Conservation (phyloP, 92 coral and sea anemone genomes). For the Muricea muricata region DNA sequence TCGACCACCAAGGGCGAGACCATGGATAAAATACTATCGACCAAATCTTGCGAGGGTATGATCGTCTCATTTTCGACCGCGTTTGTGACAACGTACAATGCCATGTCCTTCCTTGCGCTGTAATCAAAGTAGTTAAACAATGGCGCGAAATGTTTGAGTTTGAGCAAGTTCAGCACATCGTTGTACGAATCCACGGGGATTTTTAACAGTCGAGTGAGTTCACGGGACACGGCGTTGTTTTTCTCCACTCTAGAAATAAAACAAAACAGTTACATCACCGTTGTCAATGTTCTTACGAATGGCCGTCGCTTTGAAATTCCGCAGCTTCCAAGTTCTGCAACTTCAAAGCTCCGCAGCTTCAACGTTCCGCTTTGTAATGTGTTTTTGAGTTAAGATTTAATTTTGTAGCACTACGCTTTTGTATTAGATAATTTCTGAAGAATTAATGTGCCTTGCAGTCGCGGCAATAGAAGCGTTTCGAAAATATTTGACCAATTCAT, state of each 20-base stretch:
- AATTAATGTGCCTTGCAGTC: too few relatives aligned
- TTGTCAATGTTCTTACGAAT: too few relatives aligned
- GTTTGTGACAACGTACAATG: conserved; percentile 81
- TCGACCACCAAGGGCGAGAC: conserved; percentile 90
- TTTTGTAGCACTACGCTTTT: too few relatives aligned
- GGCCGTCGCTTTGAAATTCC: too few relatives aligned
- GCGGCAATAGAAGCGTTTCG: too few relatives aligned
- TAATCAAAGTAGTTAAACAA: conserved; percentile 90
- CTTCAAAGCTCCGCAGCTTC: too few relatives aligned
- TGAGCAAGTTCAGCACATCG: conserved; percentile 80
- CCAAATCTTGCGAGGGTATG: conserved; percentile 95
- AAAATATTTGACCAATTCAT: too few relatives aligned
- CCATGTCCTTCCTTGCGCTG: conserved; percentile 89
- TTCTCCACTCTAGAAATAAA: conserved; percentile 78
- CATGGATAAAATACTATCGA: conserved; percentile 77
- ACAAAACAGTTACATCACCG: neutral
- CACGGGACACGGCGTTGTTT: conserved; percentile 94
- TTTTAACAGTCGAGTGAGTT: conserved; percentile 84
- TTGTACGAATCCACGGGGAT: conserved; percentile 96
- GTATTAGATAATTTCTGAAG: too few relatives aligned
- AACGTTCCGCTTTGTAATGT: too few relatives aligned
- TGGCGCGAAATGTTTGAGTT: conserved; percentile 85
- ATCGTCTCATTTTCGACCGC: conserved; percentile 89
- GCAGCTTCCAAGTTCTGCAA: too few relatives aligned
- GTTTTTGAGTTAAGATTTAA: too few relatives aligned